Evolutionary conservation across 2,888 invertebrate species (phyloP), one percentile per base, ranked within the genome.

Genomic region (Iphiclides podalirius): DNA sequence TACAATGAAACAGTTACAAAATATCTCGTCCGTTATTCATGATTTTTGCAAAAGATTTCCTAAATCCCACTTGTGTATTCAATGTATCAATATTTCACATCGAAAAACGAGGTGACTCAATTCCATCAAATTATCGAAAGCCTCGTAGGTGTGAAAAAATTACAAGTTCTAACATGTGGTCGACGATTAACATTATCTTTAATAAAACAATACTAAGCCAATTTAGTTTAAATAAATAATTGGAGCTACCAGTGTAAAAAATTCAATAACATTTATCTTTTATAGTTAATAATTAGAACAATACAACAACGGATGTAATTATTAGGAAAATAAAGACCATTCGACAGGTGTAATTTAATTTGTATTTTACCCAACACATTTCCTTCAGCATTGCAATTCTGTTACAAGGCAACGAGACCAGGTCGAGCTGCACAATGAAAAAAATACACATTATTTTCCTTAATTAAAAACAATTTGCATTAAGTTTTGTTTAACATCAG

Each of bases 401-500:
- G 39, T 42, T 51, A 51, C 40, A 48, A 51, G 44, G 44, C 20
- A 40, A 45, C 41, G 46, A 42, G 40, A 38, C 20, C 46, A 42
- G 46, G 41, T 44, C 49, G 39, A 26, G 36, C 26, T 17, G 44
- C 49, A 49, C 49, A 44, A 49, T 49, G 40, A 47, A 45, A 47
- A 42, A 45, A 31, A 45, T 42, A 48, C 44, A 44, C 43, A 41
- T 41, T 52, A 39, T 39, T 15, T 44, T 49, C 49, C 42, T 36
- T 52, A 53, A 53, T 54, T 45, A 52, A 40, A 44, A 52, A 59
- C 39, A 59, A 66, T 61, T 58, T 53, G 55, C 54, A 56, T 60
- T 60, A 55, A 60, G 60, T 47, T 71, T 68, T 67, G 66, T 70
- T 72, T 72, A 74, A 71, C 61, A 67, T 64, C 63, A 66, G 59